Evolutionary conservation across 2,888 invertebrate genomes (phyloP).

Genomic region (Lomographa bimaculata): DNA sequence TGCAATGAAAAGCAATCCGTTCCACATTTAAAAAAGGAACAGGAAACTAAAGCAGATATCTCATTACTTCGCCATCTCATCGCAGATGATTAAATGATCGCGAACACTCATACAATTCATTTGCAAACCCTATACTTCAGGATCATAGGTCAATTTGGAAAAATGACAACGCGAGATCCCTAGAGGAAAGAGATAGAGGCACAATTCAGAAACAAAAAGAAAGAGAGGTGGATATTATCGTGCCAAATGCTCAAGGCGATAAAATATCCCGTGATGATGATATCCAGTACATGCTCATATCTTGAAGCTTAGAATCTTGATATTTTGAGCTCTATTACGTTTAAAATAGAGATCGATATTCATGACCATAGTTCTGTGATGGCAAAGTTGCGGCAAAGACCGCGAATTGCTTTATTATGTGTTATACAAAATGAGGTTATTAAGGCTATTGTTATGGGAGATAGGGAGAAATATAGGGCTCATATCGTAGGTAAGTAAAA

Average conservation of each 20-base stretch:
- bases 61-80: constrained; percentile 21
- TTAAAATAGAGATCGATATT: constrained; percentile 35
- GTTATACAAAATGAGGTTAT: constrained; percentile 67
- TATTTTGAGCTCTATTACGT: constrained; percentile 37
- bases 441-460: constrained; percentile 52
- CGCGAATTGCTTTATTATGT: constrained; percentile 69
- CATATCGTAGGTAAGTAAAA: too few relatives aligned
- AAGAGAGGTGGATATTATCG: constrained; percentile 42
- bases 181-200: constrained; percentile 41
- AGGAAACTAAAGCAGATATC: constrained; percentile 11
- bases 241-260: constrained; percentile 61
- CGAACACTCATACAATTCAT: constrained; percentile 56
- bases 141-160: constrained; percentile 73
- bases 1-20: too few relatives aligned
- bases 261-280: constrained; percentile 62
- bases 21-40: background rate
- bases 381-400: constrained; percentile 40
- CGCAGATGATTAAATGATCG: constrained; percentile 41
- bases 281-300: constrained; percentile 49
- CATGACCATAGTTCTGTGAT: constrained; percentile 6
- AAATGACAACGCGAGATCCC: constrained; percentile 71
- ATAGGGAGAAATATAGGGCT: background rate
- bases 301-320: constrained; percentile 5
- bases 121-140: constrained; percentile 66
- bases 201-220: constrained; percentile 32